Evolutionary conservation across 2,797 vertebrate genomes (phyloP).

Genomic region (Coilia nasus): DNA sequence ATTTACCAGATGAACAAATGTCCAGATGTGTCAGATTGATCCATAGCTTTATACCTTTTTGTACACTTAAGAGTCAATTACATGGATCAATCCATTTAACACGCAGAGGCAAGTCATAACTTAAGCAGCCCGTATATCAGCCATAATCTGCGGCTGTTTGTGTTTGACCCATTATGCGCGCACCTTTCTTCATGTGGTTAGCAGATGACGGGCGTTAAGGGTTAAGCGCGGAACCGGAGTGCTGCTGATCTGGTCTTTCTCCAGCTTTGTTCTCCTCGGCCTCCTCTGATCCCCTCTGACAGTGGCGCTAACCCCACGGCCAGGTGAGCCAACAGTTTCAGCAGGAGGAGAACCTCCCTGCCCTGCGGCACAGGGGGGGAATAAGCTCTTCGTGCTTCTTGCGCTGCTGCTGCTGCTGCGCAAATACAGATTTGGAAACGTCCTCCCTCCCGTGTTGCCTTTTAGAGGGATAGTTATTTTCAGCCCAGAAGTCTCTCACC

Average conservation of each 20-base stretch:
- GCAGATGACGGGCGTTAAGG: conserved; percentile 29
- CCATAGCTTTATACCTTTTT: background rate
- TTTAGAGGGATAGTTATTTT: background rate
- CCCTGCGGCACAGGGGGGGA: background rate
- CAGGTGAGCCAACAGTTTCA: background rate
- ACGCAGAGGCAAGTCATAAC: background rate
- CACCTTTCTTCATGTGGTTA: conserved; percentile 30
- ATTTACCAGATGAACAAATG: background rate
- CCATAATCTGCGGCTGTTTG: background rate
- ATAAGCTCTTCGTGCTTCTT: background rate
- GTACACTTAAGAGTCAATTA: background rate
- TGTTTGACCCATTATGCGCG: background rate
- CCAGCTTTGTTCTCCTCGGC: conserved; percentile 34
- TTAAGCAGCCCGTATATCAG: background rate
- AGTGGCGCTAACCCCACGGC: conserved; percentile 13
- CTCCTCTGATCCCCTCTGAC: conserved; percentile 31
- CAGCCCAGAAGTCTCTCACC: background rate
- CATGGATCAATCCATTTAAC: background rate
- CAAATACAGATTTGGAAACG: background rate
- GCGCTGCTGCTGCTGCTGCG: background rate
- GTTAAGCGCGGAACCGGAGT: conserved; percentile 17
- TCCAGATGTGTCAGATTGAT: background rate
- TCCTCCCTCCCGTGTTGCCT: background rate
- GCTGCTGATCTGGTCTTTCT: conserved; percentile 34
- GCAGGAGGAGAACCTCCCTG: background rate